A percentile compares a stretch with the other conserved stretches of the same genome.
Conservation (phyloP, 1,140 invertebrate species). For the Agrypnia vestita region DNA sequence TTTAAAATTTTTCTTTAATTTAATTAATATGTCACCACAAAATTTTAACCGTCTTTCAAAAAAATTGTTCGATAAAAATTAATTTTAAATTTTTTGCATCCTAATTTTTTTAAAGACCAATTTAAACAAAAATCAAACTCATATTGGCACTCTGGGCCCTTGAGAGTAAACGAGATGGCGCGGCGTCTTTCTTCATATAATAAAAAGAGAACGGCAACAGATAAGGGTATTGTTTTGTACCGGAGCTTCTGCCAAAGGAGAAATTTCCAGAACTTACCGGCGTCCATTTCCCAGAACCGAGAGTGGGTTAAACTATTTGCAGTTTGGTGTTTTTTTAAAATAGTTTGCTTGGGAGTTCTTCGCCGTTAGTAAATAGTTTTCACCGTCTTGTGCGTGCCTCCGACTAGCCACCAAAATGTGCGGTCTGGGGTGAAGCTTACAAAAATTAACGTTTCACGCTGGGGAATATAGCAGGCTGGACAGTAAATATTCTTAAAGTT, state of each 20-base stretch:
- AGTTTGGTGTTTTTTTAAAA: slow-evolving; percentile 21
- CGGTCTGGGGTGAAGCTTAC: too few species aligned
- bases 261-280: slow-evolving; percentile 31
- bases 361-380: slow-evolving; percentile 35
- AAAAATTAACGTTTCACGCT: too few species aligned
- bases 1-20: too few species aligned
- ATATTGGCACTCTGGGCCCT: not conserved
- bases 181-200: slow-evolving; percentile 26
- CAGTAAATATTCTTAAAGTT: too few species aligned
- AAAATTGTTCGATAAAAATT: too few species aligned
- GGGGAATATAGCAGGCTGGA: too few species aligned
- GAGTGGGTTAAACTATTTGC: slow-evolving; percentile 34
- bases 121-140: not conserved
- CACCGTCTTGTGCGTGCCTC: slow-evolving; percentile 10
- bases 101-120: too few species aligned
- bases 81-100: too few species aligned
- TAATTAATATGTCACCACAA: too few species aligned
- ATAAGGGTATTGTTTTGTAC: slow-evolving; percentile 31
- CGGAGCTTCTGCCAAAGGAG: slow-evolving; percentile 6
- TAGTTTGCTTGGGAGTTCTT: slow-evolving; percentile 15
- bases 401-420: not conserved
- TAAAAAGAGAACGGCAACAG: slow-evolving; percentile 27
- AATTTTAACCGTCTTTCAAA: too few species aligned
- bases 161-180: not conserved
- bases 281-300: slow-evolving; percentile 30